Conservation (phyloP, 53 echinoderm and acorn worm species). For the Astropecten irregularis region DNA sequence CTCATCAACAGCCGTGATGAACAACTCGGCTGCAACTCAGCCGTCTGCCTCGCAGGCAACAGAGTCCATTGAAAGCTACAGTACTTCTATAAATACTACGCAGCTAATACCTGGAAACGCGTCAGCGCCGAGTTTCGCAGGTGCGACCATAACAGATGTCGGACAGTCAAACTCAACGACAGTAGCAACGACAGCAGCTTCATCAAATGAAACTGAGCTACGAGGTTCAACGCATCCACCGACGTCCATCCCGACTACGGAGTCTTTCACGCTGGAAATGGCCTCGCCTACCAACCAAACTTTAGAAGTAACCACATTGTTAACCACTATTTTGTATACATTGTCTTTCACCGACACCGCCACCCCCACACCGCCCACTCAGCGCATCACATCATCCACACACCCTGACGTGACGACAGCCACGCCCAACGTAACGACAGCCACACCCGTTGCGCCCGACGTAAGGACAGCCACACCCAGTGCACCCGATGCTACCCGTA, state of each 20-base stretch:
- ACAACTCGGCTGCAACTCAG: background rate
- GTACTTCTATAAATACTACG: no score
- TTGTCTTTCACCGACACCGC: background rate
- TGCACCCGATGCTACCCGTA: no score
- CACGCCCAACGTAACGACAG: background rate
- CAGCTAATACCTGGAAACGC: background rate
- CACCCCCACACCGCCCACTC: background rate
- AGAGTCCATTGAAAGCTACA: background rate
- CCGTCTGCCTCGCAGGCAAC: no score
- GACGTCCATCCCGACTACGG: background rate
- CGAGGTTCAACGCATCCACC: background rate
- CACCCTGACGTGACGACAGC: no score
- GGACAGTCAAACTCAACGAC: background rate
- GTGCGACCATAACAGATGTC: background rate
- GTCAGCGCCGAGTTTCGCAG: background rate
- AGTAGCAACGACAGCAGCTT: background rate
- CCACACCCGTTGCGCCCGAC: background rate
- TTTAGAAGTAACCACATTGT: background rate
- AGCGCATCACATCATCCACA: no score
- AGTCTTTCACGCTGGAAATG: background rate
- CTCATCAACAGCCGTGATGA: background rate
- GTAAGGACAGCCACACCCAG: background rate
- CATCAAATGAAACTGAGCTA: background rate
- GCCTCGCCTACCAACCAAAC: background rate
- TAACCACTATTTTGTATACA: background rate